Conservation (phyloP, 2,888 invertebrate genomes). For the Aspidapion aeneum region DNA sequence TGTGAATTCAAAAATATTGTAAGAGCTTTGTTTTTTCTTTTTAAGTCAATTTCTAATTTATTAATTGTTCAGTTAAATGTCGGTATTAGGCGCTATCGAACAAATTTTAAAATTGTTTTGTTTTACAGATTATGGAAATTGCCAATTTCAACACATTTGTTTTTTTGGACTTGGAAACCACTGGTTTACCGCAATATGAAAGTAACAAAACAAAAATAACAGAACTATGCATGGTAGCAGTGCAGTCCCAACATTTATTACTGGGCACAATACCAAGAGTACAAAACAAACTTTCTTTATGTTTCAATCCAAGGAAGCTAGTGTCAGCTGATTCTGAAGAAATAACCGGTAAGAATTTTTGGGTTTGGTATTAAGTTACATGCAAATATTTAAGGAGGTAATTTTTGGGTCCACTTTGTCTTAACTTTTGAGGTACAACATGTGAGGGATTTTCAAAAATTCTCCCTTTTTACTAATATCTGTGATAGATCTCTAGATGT, state of each 20-base stretch:
- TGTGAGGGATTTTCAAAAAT: too few relatives aligned
- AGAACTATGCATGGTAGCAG: constrained; percentile 65
- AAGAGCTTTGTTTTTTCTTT: too few relatives aligned
- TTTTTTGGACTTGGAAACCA: constrained; percentile 70
- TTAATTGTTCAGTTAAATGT: too few relatives aligned
- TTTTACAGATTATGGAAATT: constrained; percentile 8
- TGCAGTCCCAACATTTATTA: constrained; percentile 54
- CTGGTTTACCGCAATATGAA: constrained; percentile 57
- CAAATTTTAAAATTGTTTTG: background rate
- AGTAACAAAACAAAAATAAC: constrained; percentile 59
- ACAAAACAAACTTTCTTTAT: constrained; percentile 65
- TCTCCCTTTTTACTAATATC: too few relatives aligned
- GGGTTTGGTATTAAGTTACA: too few relatives aligned
- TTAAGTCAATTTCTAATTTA: too few relatives aligned
- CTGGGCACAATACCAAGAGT: constrained; percentile 57
- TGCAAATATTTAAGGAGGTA: too few relatives aligned
- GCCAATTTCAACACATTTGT: constrained; percentile 57
- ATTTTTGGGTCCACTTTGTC: too few relatives aligned
- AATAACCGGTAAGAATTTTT: constrained; percentile 51
- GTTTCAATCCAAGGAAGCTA: constrained; percentile 61
- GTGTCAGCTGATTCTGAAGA: constrained; percentile 48
- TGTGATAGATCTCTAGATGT: too few relatives aligned
- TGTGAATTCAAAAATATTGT: too few relatives aligned
- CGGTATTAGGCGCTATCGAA: too few relatives aligned
- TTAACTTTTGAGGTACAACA: too few relatives aligned